phyloP scores from a whole-genome alignment of 2,797 vertebrate species.

The Gymnothorax javanicus region DNA sequence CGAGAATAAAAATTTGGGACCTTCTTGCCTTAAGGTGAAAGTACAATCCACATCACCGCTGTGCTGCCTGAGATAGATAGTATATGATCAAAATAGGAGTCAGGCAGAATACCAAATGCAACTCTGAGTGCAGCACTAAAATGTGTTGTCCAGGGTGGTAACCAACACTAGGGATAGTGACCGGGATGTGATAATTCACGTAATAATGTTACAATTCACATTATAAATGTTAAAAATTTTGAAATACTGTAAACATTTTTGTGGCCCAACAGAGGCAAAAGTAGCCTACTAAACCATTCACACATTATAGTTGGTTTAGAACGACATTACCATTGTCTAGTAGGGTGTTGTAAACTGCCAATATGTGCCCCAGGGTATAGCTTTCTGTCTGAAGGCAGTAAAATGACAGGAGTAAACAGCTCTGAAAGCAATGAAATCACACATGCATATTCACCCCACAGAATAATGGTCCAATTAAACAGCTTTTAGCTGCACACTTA shows the following conservation, averaged over 20 bases:
- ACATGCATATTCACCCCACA: neutral
- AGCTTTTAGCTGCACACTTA: neutral
- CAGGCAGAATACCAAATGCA: neutral
- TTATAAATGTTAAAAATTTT: no score
- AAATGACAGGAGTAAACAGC: neutral
- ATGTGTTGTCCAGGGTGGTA: neutral
- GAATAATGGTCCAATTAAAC: neutral
- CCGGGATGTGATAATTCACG: no score
- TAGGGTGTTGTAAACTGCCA: neutral
- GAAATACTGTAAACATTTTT: no score
- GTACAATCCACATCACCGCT: no score
- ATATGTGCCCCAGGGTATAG: neutral
- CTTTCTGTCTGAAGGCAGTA: neutral
- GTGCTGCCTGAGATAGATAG: neutral
- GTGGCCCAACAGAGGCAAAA: no score
- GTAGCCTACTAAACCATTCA: no score
- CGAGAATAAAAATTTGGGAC: neutral
- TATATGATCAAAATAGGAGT: neutral
- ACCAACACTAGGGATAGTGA: no score
- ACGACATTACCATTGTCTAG: neutral
- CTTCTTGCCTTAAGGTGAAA: no score
- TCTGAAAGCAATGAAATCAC: neutral
- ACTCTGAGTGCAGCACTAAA: neutral
- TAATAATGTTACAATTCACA: no score
- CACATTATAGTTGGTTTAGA: no score